These are phyloP conservation scores for Euzophera pinguis DNA, from an alignment of 2,888 invertebrate species.

Conservation along the genomic window DNA sequence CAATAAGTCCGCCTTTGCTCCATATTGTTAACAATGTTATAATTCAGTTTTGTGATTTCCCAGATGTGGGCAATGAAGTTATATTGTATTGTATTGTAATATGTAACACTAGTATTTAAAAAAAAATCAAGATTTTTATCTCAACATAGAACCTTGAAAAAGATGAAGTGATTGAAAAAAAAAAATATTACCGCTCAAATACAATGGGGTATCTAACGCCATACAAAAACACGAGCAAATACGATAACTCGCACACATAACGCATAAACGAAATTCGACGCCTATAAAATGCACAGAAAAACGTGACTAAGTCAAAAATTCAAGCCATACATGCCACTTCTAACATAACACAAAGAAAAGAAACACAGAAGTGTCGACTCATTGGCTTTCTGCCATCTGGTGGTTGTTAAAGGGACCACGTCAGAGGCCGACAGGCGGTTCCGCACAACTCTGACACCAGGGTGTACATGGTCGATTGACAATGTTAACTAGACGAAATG, in stretches of 20 bases:
- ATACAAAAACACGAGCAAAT: background rate
- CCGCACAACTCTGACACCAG: no score
- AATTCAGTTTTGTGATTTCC: no score
- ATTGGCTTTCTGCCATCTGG: background rate
- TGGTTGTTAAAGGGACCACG: no score
- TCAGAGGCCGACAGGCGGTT: no score
- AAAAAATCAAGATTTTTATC: no score
- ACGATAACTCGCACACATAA: constrained; percentile 5
- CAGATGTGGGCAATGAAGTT: no score
- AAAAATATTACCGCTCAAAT: background rate
- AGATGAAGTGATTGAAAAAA: background rate
- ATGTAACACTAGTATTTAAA: no score
- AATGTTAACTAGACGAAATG: no score
- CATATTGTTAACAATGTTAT: no score
- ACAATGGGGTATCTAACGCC: background rate
- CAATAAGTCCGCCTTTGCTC: no score
- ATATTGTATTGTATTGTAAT: no score
- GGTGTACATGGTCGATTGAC: no score
- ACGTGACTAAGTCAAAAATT: constrained; percentile 21
- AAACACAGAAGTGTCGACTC: background rate
- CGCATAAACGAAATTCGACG: constrained; percentile 11
- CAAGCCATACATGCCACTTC: constrained; percentile 17
- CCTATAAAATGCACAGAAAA: constrained; percentile 19
- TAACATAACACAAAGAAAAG: constrained; percentile 12
- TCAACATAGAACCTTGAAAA: background rate